Evolutionary conservation across 2,888 invertebrate genomes (phyloP), one percentile per base, ranked within the genome.

Genomic region (Sialis lutaria): DNA sequence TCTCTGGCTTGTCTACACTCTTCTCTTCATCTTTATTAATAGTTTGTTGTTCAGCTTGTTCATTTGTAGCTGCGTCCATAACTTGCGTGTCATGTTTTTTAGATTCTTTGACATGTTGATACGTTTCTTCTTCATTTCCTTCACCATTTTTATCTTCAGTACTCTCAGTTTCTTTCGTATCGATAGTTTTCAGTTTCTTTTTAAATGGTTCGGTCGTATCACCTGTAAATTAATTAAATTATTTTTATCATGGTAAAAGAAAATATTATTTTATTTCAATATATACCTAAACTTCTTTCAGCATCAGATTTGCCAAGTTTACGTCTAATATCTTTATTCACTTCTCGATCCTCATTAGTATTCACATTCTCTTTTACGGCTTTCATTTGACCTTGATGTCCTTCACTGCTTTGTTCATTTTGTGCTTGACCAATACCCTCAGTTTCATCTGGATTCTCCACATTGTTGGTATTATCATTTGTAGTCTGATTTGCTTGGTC

Each of bases 31-130:
- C 69, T 7, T 75, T 73, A 5, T 70, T 70, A n/a, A 75, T 73
- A 6, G 77, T 60, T 39, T 77, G 75, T 54, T 82, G 79, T 54
- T 83, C 72, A 35, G 82, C 82, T 65, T 93, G 91, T 53, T 92
- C 90, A 62, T 85, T 77, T 0, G 84, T 85, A 0, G 85, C 85
- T 44, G 79, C 78, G 54, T 86, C 86, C 52, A 83, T 61, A 2
- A 76, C 78, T 60, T 87, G 82, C 47, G 81, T 72, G 58, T 86
- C 82, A 51, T 74, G 73, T 49, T 77, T 74, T 50, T 82, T 80
- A 0, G 84, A 78, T 53, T 88, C 82, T 56, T 82, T 81, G 3
- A 92, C 81, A 60, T 92, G 91, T 59, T 91, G 84, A 64, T 82
- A 90, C 51, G 83, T 74, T 49, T 85, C 82, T 7, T n/a, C n/a